Conservation (phyloP, 1,140 invertebrate species). For the Drosophila littoralis region DNA sequence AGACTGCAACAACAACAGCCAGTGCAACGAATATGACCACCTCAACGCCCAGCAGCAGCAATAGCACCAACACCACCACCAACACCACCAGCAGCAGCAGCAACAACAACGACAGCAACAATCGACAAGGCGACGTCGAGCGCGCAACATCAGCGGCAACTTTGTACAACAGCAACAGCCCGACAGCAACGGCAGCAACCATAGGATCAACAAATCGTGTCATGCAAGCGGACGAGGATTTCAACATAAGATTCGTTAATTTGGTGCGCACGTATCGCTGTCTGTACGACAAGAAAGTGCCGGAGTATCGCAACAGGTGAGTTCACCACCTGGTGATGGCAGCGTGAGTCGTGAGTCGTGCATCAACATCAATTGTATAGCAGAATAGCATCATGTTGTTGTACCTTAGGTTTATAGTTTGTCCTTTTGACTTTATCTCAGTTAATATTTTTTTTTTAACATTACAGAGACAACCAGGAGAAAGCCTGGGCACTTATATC, state of each 20-base stretch:
- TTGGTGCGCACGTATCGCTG: slow-evolving; percentile 77
- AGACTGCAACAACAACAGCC: slow-evolving; percentile 46
- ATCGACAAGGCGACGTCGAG: slow-evolving; percentile 22
- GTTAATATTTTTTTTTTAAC: neutral
- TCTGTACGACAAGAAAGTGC: slow-evolving; percentile 83
- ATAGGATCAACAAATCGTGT: slow-evolving; percentile 71
- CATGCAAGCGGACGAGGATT: slow-evolving; percentile 84
- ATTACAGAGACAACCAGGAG: slow-evolving; percentile 77
- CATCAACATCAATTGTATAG: no score
- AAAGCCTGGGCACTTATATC: slow-evolving; percentile 82
- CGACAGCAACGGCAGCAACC: slow-evolving; percentile 36
- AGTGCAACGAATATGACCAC: slow-evolving; percentile 67
- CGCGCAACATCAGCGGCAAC: slow-evolving; percentile 27
- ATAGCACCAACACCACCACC: slow-evolving; percentile 36
- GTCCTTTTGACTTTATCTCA: no score
- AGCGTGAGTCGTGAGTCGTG: neutral
- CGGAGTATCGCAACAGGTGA: slow-evolving; percentile 83
- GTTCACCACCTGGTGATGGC: slow-evolving; percentile 16
- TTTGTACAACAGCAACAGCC: slow-evolving; percentile 46
- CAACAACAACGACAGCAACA: slow-evolving; percentile 14
- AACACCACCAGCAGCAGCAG: slow-evolving; percentile 3
- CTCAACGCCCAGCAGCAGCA: slow-evolving; percentile 62
- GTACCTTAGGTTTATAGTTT: no score
- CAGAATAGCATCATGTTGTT: no score
- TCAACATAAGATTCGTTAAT: slow-evolving; percentile 84